Percentiles rank a stretch among this genome's conserved stretches.
Conservation (phyloP, 1,140 invertebrate genomes). For the Lamellibrachia luymesi region DNA sequence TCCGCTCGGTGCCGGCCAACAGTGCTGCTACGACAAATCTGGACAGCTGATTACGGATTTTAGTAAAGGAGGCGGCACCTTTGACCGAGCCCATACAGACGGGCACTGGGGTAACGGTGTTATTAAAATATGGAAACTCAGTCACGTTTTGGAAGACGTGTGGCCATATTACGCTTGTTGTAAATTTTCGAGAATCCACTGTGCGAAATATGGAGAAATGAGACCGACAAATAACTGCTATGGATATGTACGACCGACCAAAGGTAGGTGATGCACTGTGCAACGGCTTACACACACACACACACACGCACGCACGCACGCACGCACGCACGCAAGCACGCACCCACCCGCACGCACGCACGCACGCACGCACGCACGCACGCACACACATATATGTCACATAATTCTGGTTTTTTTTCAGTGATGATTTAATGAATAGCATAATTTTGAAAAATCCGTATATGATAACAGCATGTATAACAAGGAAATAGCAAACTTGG, state of each 20-base stretch:
- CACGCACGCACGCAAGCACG: too few species aligned
- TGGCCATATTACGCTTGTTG: background rate
- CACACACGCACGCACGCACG: too few species aligned
- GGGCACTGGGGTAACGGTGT: background rate
- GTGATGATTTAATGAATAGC: too few species aligned
- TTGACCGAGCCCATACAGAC: background rate
- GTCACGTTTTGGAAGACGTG: background rate
- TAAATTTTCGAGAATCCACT: background rate
- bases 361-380: too few species aligned
- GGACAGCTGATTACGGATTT: background rate
- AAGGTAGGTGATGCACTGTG: background rate
- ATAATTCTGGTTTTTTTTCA: too few species aligned
- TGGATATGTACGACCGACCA: background rate
- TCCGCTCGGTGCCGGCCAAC: background rate
- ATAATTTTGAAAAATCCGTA: too few species aligned
- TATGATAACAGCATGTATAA: too few species aligned
- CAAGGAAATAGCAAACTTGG: too few species aligned
- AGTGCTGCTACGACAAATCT: background rate
- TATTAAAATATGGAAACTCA: background rate
- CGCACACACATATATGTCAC: too few species aligned
- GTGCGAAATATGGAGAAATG: background rate
- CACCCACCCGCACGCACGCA: too few species aligned
- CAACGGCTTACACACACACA: background rate
- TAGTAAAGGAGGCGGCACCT: background rate
- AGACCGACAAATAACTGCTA: background rate